phyloP scores from a whole-genome alignment of 2,113 vertebrate species.

The Porphyrio hochstetteri region DNA sequence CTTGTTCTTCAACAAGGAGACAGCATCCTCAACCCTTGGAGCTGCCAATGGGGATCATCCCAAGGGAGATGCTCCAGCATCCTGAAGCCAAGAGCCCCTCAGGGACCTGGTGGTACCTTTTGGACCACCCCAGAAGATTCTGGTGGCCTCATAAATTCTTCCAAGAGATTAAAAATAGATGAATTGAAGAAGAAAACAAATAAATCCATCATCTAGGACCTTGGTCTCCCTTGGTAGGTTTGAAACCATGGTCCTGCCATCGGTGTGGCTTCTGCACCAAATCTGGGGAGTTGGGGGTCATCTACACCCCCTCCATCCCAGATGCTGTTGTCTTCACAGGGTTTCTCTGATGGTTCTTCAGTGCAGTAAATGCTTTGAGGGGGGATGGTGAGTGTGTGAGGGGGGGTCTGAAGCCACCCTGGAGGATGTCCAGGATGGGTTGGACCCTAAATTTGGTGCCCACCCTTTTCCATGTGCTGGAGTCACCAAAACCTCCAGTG shows the following conservation, averaged over 20 bases:
- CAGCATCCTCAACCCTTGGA: background rate
- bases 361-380: background rate
- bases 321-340: background rate
- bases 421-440: fast-evolving
- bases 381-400: background rate
- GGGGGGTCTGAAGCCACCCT: background rate
- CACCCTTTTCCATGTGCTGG: too few species aligned
- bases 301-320: background rate
- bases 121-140: background rate
- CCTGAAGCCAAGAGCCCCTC: background rate
- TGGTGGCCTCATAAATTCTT: background rate
- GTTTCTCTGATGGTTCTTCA: background rate
- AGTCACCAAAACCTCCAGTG: background rate
- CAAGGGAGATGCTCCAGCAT: background rate
- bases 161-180: background rate
- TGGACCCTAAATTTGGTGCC: background rate
- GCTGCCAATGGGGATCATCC: background rate
- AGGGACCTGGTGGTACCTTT: background rate
- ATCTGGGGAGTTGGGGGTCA: too few species aligned
- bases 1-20: background rate
- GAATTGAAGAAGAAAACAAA: background rate
- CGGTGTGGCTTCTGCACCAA: fast-evolving
- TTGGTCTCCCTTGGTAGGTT: background rate
- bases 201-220: background rate
- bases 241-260: fast-evolving